phyloP scores from a whole-genome alignment of 2,113 vertebrate genomes.

The Cyprinus carpio region DNA sequence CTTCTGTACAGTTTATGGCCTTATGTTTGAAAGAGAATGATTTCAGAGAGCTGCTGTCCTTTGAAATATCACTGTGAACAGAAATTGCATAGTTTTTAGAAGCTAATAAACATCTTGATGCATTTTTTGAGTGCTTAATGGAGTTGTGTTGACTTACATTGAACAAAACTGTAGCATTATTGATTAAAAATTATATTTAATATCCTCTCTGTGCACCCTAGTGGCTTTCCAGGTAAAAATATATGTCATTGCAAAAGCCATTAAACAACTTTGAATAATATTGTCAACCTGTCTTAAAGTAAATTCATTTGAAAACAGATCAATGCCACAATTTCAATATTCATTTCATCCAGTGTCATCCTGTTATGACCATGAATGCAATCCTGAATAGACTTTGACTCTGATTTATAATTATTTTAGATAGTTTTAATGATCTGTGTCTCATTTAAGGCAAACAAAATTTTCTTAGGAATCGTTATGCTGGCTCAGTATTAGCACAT shows the following conservation, averaged over 20 bases:
- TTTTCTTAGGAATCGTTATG: background rate
- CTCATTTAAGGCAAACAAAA: background rate
- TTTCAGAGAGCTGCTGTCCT: background rate
- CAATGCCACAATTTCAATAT: background rate
- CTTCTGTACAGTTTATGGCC: slow-evolving; percentile 17
- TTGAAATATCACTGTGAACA: background rate
- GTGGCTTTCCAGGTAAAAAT: background rate
- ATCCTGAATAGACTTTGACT: background rate
- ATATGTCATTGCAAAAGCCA: background rate
- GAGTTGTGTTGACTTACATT: background rate
- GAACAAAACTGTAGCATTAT: background rate
- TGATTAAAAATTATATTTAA: background rate
- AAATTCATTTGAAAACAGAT: background rate
- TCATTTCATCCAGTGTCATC: background rate
- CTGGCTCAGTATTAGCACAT: slow-evolving; percentile 10
- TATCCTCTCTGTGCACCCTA: background rate
- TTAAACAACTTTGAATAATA: background rate
- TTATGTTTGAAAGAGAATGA: background rate
- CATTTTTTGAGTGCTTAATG: background rate
- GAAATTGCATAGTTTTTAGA: background rate
- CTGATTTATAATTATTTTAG: slow-evolving; percentile 2
- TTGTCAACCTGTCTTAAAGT: background rate
- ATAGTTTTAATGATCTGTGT: background rate
- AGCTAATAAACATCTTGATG: background rate
- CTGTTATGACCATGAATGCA: background rate